These are phyloP conservation scores for Apis cerana DNA, from an alignment of 1,140 invertebrate genomes.

Conservation along the genomic window DNA sequence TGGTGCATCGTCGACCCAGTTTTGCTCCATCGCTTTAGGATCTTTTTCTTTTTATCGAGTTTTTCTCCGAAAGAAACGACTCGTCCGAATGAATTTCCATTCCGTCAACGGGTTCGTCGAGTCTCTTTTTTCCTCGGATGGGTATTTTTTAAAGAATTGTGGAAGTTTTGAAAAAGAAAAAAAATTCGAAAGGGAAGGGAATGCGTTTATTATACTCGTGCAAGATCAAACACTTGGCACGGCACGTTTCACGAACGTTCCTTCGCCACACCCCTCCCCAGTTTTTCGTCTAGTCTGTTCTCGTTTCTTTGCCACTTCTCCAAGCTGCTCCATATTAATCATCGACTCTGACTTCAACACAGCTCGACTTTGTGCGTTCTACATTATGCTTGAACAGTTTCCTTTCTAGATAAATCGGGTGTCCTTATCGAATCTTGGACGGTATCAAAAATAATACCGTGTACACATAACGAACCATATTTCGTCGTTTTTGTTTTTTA, in stretches of 20 bases:
- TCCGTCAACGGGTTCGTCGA: too few species aligned
- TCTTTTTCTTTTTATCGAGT: too few species aligned
- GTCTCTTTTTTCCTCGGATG: too few species aligned
- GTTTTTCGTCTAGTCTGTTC: conserved; percentile 22
- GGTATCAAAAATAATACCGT: too few species aligned
- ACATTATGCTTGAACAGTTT: conserved; percentile 11
- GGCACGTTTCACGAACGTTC: too few species aligned
- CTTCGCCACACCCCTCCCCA: not conserved
- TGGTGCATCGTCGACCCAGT: too few species aligned
- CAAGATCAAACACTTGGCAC: conserved; percentile 21
- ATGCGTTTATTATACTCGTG: not conserved
- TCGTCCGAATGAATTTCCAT: too few species aligned
- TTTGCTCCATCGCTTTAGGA: too few species aligned
- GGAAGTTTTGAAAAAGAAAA: not conserved
- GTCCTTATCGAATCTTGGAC: too few species aligned
- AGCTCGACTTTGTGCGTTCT: not conserved
- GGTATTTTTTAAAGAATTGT: too few species aligned
- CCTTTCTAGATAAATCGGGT: conserved; percentile 6
- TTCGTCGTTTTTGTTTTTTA: not conserved
- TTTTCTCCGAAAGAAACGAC: too few species aligned
- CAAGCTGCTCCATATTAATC: conserved; percentile 43
- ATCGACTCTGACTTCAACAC: conserved; percentile 34
- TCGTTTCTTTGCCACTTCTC: conserved; percentile 33
- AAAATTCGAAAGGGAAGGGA: not conserved
- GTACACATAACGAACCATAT: not conserved